Percentiles rank a stretch among this genome's conserved stretches.
Conservation (phyloP, 1,140 invertebrate species). For the Heliothis virescens region DNA sequence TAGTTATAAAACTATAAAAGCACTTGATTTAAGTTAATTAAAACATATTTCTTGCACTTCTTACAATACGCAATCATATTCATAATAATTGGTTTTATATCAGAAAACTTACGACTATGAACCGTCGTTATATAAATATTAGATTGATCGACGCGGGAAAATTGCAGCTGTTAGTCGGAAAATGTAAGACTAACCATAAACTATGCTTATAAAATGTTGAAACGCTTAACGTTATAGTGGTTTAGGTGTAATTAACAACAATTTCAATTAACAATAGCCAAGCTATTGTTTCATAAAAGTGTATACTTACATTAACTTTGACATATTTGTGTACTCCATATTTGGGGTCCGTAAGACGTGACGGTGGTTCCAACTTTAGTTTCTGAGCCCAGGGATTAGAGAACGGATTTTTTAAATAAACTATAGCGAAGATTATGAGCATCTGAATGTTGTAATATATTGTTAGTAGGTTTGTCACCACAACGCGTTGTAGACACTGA, state of each 20-base stretch:
- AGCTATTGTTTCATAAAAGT: not conserved
- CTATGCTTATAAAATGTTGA: not conserved
- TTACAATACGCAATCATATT: too few relatives aligned
- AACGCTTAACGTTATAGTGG: not conserved
- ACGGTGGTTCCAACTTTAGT: constrained; percentile 67
- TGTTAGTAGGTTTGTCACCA: constrained; percentile 62
- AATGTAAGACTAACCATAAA: not conserved
- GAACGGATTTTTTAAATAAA: constrained; percentile 73
- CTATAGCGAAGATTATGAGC: constrained; percentile 48
- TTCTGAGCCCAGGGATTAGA: constrained; percentile 64
- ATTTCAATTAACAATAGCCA: not conserved
- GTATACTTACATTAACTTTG: constrained; percentile 82
- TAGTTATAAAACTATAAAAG: too few relatives aligned
- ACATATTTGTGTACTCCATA: constrained; percentile 82
- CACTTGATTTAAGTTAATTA: too few relatives aligned
- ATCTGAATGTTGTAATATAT: constrained; percentile 57
- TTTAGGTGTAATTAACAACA: not conserved
- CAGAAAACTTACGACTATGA: too few relatives aligned
- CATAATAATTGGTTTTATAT: too few relatives aligned
- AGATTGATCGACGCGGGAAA: constrained; percentile 3
- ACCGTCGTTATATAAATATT: not conserved
- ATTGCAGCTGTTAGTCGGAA: not conserved
- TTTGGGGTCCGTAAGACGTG: constrained; percentile 72
- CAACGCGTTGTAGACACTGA: constrained; percentile 56
- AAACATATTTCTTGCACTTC: too few relatives aligned